Evolutionary conservation across 2,113 vertebrate genomes (phyloP).

Genomic region (Neolamprologus variostigma): DNA sequence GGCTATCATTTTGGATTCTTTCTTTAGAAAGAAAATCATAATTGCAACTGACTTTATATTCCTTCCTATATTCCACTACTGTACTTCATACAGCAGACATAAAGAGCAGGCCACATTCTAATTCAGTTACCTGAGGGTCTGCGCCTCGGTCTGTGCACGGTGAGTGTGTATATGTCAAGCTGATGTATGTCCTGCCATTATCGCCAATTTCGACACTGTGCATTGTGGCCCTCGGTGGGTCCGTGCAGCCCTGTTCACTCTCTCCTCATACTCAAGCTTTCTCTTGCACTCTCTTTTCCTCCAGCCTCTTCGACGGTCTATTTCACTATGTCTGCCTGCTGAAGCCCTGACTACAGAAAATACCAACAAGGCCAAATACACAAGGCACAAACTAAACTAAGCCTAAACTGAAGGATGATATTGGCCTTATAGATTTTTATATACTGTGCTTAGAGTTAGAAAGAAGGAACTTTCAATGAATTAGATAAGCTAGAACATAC

Average conservation of each 20-base stretch:
- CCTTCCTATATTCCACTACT: not conserved
- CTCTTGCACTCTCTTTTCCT: not conserved
- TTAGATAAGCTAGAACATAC: not conserved
- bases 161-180: constrained; percentile 9
- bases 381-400: not conserved
- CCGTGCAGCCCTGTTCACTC: not conserved
- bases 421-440: not conserved
- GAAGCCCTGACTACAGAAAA: not conserved
- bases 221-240: not conserved
- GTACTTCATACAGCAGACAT: not conserved
- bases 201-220: constrained; percentile 10
- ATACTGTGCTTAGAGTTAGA: not conserved
- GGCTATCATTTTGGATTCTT: not conserved
- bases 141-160: not conserved
- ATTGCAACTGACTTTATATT: not conserved
- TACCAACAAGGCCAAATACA: not conserved
- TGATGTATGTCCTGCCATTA: constrained; percentile 44
- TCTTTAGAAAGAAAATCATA: not conserved
- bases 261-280: not conserved
- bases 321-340: not conserved
- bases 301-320: not conserved
- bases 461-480: not conserved
- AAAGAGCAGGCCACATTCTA: not conserved
- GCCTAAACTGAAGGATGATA: not conserved
- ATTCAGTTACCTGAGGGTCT: not conserved